phyloP scores from a whole-genome alignment of 1,140 invertebrate species.

The Lethrus apterus region DNA sequence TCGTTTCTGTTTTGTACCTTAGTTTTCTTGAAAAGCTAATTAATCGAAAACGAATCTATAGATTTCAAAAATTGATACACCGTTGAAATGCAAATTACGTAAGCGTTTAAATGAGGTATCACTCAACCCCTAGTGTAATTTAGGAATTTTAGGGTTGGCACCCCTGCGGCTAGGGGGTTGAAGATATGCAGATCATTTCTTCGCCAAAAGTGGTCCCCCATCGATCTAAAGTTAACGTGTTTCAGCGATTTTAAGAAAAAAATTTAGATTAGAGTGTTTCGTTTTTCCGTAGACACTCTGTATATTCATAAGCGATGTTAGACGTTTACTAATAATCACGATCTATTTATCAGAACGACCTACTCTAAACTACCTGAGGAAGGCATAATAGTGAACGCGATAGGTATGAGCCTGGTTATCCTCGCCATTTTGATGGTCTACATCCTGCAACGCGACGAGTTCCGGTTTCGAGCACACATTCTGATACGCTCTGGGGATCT shows the following conservation, averaged over 20 bases:
- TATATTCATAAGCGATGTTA: neutral
- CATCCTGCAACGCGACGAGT: constrained; percentile 42
- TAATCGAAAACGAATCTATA: too few species aligned
- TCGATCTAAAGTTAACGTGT: too few species aligned
- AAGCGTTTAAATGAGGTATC: too few species aligned
- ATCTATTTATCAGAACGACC: constrained; percentile 42
- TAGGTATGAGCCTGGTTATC: constrained; percentile 64
- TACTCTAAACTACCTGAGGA: constrained; percentile 57
- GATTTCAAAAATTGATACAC: too few species aligned
- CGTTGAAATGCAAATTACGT: too few species aligned
- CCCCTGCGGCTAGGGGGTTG: too few species aligned
- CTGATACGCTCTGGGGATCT: constrained; percentile 44
- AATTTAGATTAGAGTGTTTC: neutral
- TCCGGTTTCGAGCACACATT: constrained; percentile 42
- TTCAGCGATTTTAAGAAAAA: neutral
- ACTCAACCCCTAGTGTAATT: too few species aligned
- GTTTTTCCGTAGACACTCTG: neutral
- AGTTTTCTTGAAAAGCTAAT: too few species aligned
- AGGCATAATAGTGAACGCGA: constrained; percentile 66
- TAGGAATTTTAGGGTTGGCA: too few species aligned
- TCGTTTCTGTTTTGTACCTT: too few species aligned
- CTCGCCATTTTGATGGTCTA: constrained; percentile 59
- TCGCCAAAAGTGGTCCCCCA: too few species aligned
- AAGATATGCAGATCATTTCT: too few species aligned
- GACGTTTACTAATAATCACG: neutral